Percentiles rank a stretch among this genome's conserved stretches.
phyloP scores from a whole-genome alignment of 92 coral and sea anemone genomes.

The Umimayanthus kanabou region DNA sequence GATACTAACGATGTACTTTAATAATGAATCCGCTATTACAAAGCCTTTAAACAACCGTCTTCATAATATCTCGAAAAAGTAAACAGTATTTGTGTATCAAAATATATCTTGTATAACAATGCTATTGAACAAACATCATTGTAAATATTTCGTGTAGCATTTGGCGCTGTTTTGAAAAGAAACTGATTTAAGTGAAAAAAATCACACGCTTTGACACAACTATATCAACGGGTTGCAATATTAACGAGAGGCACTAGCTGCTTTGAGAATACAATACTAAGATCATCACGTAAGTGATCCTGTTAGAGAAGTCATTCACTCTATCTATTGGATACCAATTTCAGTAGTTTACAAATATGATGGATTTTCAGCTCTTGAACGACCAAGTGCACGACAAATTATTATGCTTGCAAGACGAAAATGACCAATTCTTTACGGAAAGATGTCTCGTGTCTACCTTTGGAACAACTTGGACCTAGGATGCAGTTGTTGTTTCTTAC shows the following conservation, averaged over 20 bases:
- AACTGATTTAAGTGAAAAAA: too few species aligned
- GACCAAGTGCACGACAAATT: not conserved
- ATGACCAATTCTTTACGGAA: too few species aligned
- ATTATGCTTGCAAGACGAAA: not conserved
- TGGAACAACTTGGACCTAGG: too few species aligned
- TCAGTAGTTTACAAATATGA: too few species aligned
- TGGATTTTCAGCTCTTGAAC: not conserved
- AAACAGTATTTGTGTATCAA: not conserved
- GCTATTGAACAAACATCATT: not conserved
- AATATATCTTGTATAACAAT: not conserved
- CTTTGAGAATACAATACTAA: too few species aligned
- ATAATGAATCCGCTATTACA: not conserved
- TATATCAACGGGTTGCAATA: not conserved
- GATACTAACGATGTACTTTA: not conserved
- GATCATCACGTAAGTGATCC: not conserved
- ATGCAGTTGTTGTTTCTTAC: too few species aligned
- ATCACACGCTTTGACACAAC: not conserved
- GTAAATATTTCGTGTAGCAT: not conserved
- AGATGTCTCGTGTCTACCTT: too few species aligned
- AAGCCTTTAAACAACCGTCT: not conserved
- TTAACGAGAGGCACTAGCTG: not conserved
- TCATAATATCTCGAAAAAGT: not conserved
- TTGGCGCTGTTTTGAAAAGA: not conserved
- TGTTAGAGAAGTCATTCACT: not conserved
- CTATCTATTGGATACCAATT: not conserved